Conservation (phyloP, 2,888 invertebrate species). For the Rapana venosa region DNA sequence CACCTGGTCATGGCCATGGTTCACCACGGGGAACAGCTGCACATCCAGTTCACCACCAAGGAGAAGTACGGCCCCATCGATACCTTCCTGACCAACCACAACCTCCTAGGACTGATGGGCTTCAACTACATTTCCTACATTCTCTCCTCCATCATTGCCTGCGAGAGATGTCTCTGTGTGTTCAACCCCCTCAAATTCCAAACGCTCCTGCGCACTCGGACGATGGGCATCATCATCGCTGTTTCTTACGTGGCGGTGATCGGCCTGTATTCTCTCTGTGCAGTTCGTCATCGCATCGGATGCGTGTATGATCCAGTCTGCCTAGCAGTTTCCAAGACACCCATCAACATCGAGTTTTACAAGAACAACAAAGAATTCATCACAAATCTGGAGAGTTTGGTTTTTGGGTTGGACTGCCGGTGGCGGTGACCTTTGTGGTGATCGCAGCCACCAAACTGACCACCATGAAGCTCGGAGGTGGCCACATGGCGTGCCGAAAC, state of each 20-base stretch:
- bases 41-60: constrained; percentile 1
- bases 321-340: too few species aligned
- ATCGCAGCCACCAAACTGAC: neutral
- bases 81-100: neutral
- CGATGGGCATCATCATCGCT: neutral
- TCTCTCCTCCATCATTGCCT: constrained; percentile 3
- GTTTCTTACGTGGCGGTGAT: neutral
- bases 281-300: neutral
- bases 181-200: neutral
- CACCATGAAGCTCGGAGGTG: neutral
- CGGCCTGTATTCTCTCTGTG: neutral
- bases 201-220: neutral
- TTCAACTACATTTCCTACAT: neutral
- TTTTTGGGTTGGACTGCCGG: neutral
- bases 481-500: neutral
- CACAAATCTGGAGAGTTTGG: neutral
- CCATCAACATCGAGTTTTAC: neutral
- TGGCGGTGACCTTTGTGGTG: neutral
- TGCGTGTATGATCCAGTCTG: neutral
- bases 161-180: constrained; percentile 10
- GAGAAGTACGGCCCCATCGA: neutral
- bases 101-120: neutral
- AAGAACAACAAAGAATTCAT: neutral
- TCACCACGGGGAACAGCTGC: neutral
- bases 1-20: neutral